These are phyloP conservation scores for Drosophila nigromelanica DNA, from an alignment of 1,140 invertebrate genomes.

Conservation along the genomic window DNA sequence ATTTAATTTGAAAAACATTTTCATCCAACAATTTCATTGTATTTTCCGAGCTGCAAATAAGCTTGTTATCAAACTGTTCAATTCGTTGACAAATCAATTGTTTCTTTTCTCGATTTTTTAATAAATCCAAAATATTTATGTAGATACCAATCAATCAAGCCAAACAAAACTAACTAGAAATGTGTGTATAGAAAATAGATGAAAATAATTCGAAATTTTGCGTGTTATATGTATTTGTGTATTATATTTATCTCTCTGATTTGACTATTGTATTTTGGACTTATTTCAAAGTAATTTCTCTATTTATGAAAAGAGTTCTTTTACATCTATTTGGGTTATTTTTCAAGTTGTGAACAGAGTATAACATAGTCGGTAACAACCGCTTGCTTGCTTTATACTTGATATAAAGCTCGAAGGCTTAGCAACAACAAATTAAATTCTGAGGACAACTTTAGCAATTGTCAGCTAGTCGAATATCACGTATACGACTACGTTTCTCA, in stretches of 20 bases:
- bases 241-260: no score
- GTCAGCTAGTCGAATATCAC: slow-evolving; percentile 56
- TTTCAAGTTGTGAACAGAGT: no score
- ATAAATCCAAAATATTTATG: slow-evolving; percentile 4
- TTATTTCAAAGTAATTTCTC: no score
- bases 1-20: slow-evolving; percentile 24
- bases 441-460: not conserved
- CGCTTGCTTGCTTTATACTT: no score
- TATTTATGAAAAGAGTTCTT: no score
- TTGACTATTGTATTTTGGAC: no score
- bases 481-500: slow-evolving; percentile 42
- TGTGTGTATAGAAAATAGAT: no score
- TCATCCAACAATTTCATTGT: not conserved
- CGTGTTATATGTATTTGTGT: no score
- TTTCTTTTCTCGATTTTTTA: not conserved
- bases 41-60: slow-evolving; percentile 3
- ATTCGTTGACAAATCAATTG: slow-evolving; percentile 19
- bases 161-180: slow-evolving; percentile 2
- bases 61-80: slow-evolving; percentile 21
- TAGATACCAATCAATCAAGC: slow-evolving; percentile 7
- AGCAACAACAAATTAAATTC: slow-evolving; percentile 1
- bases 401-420: no score
- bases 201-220: no score
- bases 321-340: no score
- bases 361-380: no score